Evolutionary conservation across 2,797 vertebrate genomes (phyloP).

Genomic region (Pangasius krempfi): DNA sequence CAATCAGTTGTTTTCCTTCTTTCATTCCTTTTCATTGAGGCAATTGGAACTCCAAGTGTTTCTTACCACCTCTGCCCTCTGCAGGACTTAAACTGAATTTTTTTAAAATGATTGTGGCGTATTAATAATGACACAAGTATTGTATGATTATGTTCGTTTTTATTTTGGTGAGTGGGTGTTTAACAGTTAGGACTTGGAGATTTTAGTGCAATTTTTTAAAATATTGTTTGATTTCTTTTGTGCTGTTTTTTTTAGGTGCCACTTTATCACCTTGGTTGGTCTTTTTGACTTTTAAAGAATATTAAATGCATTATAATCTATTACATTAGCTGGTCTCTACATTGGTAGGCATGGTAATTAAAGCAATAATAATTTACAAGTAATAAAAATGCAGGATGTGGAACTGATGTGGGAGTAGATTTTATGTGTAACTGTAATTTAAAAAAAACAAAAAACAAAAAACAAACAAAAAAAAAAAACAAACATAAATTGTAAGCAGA

Average conservation of each 20-base stretch:
- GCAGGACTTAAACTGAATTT: conserved; percentile 58
- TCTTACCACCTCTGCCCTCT: conserved; percentile 53
- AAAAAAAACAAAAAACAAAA: conserved; percentile 2
- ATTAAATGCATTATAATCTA: conserved; percentile 50
- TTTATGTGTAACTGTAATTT: conserved; percentile 17
- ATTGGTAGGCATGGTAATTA: conserved; percentile 50
- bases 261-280: conserved; percentile 50
- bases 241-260: conserved; percentile 60
- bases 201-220: conserved; percentile 52
- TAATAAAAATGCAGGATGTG: conserved; percentile 50
- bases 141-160: conserved; percentile 56
- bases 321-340: conserved; percentile 49
- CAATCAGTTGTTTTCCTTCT: conserved; percentile 18
- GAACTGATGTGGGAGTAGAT: conserved; percentile 31
- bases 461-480: neutral
- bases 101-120: conserved; percentile 52
- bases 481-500: neutral
- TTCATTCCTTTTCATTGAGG: conserved; percentile 36
- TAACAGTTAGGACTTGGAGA: conserved; percentile 50
- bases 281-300: conserved; percentile 54
- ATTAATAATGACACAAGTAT: conserved; percentile 65
- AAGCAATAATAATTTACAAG: conserved; percentile 62
- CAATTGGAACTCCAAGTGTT: conserved; percentile 54
- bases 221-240: conserved; percentile 54
- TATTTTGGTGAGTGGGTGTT: conserved; percentile 53